Conservation (phyloP, 1,140 invertebrate species). For the Branchinecta lindahli region DNA sequence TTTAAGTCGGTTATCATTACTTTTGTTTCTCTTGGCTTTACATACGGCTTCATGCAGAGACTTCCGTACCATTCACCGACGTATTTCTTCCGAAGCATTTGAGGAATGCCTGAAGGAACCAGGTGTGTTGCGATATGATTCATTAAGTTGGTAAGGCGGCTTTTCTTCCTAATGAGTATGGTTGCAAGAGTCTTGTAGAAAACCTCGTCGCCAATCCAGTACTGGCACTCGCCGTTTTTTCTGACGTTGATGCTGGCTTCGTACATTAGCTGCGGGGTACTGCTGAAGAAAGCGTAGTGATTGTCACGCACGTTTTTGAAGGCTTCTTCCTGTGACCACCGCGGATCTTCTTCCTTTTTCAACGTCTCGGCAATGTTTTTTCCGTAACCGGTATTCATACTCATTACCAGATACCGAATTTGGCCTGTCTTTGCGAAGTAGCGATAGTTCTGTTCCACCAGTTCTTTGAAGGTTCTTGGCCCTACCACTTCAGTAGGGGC, state of each 20-base stretch:
- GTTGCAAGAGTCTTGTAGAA: background rate
- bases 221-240: background rate
- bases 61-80: no score
- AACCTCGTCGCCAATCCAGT: background rate
- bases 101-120: background rate
- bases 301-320: background rate
- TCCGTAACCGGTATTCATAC: background rate
- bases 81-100: no score
- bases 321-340: background rate
- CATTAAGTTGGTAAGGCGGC: background rate
- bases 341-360: background rate
- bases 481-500: background rate
- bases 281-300: background rate
- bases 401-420: no score
- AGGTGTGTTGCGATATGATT: background rate
- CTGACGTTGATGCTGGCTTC: background rate
- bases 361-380: background rate
- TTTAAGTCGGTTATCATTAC: no score
- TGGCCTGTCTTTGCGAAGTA: background rate
- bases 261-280: background rate
- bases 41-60: no score
- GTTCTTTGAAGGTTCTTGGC: background rate
- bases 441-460: background rate
- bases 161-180: background rate
- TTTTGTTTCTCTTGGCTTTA: no score